Evolutionary conservation across 2,797 vertebrate genomes (phyloP).

Genomic region (Chelmon rostratus): DNA sequence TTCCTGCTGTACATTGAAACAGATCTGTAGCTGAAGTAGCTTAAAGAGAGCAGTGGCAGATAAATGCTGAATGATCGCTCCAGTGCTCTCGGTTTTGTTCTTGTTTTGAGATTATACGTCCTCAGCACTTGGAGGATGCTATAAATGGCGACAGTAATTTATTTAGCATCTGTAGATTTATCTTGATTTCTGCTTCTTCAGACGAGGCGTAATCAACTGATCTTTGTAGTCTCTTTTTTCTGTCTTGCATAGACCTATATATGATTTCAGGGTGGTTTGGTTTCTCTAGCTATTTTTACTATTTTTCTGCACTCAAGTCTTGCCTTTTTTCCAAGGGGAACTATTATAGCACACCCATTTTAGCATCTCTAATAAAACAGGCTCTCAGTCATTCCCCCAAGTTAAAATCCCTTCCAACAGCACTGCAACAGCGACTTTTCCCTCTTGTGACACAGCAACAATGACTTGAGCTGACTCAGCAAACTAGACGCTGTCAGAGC

Average conservation of each 20-base stretch:
- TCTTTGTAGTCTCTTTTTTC: not conserved
- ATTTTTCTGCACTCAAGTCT: not conserved
- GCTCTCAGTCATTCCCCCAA: not conserved
- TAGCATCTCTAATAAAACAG: conserved; percentile 4
- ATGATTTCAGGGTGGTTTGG: not conserved
- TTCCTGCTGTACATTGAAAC: conserved; percentile 40
- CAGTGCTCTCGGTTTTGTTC: conserved; percentile 6
- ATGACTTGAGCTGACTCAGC: conserved; percentile 46
- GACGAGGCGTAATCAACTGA: conserved; percentile 1
- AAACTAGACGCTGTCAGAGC: conserved; percentile 33
- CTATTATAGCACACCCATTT: not conserved
- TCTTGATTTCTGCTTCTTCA: conserved; percentile 6
- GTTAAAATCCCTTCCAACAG: conserved; percentile 26
- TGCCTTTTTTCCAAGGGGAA: not conserved
- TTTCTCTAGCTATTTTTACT: not conserved
- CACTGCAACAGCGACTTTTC: conserved; percentile 14
- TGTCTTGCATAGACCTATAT: not conserved
- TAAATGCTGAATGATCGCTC: conserved; percentile 40
- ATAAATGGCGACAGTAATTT: conserved; percentile 28
- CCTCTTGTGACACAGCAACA: conserved; percentile 44
- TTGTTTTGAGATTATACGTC: conserved; percentile 5
- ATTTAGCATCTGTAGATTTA: not conserved
- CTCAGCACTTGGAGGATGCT: conserved; percentile 25
- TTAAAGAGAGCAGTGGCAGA: conserved; percentile 17
- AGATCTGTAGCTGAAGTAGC: conserved; percentile 15